Evolutionary conservation across 2,113 vertebrate species (phyloP), one percentile per base, ranked within the genome.

Genomic region (Calyptommatus sinebrachiatus): DNA sequence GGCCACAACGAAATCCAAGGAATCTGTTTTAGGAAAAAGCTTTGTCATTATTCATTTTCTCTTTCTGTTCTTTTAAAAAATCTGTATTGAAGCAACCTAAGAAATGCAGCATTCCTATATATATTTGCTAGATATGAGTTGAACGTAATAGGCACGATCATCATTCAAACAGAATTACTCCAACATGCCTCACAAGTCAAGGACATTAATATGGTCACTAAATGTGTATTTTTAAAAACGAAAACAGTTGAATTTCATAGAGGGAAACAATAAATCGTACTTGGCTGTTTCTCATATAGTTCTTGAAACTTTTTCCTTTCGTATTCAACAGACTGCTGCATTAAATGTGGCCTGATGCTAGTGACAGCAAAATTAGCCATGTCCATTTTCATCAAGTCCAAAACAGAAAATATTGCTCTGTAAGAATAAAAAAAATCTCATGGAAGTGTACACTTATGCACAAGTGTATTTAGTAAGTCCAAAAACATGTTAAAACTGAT

Each of bases 331-430:
- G 98, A 98, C 77, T 99, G 98, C 90, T 99, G 96, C 95, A 99
- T 96, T 89, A 99, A 94, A 87, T 98, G 97, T 31, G 98, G 98
- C 83, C 97, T 93, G 86, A 99, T 95, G 92, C 97, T 98, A 85
- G 88, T 97, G 88, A 99, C 88, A 66, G 97, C 95, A 87, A 99
- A 99, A 93, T 99, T 99, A 22, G 97, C 98, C 97, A 99, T 98
- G 92, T 99, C 98, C 79, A 99, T 91, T 93, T 99, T 99, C 98
- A 99, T 99, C 76, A 97, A 91, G 92, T 99, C 97, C 93, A 99
- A 89, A 26, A 97, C 95, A 53, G 95, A 95, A 91, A 99, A 99
- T 85, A 99, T 99, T 1, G 94, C 95, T 94, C 98, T 99, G 94
- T 61, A 92, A 86, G 85, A 90, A 88, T 90, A 78, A 85, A 91